Evolutionary conservation across 2,888 invertebrate genomes (phyloP).

Genomic region (Tenthredo livida): DNA sequence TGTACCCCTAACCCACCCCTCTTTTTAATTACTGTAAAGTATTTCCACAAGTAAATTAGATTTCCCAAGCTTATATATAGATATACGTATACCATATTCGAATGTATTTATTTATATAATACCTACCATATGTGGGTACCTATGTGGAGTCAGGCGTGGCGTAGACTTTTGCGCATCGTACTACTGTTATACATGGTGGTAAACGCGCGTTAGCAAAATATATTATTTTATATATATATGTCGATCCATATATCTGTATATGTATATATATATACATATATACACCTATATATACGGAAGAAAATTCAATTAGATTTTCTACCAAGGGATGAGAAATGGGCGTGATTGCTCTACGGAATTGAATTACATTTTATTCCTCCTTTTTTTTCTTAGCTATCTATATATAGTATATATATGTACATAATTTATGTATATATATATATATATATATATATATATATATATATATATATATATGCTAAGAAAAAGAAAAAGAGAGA

Average conservation of each 20-base stretch:
- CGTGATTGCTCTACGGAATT: slow-evolving; percentile 17
- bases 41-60: slow-evolving; percentile 5
- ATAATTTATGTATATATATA: too few relatives aligned
- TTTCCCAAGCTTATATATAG: not conserved
- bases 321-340: slow-evolving; percentile 17
- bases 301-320: slow-evolving; percentile 19
- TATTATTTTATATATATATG: not conserved
- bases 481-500: too few relatives aligned
- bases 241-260: not conserved
- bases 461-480: not conserved
- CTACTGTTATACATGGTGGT: not conserved
- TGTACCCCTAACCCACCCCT: not conserved
- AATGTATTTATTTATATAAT: not conserved
- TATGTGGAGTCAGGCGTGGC: not conserved
- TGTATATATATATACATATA: not conserved
- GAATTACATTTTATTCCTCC: not conserved
- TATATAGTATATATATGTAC: too few relatives aligned
- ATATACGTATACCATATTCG: not conserved
- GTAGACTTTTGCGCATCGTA: not conserved
- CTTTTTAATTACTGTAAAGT: not conserved
- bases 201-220: slow-evolving; percentile 3
- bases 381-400: not conserved
- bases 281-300: not conserved
- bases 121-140: not conserved
- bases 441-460: too few relatives aligned